Evolutionary conservation across 2,113 vertebrate genomes (phyloP).

Genomic region (Calcarius ornatus): DNA sequence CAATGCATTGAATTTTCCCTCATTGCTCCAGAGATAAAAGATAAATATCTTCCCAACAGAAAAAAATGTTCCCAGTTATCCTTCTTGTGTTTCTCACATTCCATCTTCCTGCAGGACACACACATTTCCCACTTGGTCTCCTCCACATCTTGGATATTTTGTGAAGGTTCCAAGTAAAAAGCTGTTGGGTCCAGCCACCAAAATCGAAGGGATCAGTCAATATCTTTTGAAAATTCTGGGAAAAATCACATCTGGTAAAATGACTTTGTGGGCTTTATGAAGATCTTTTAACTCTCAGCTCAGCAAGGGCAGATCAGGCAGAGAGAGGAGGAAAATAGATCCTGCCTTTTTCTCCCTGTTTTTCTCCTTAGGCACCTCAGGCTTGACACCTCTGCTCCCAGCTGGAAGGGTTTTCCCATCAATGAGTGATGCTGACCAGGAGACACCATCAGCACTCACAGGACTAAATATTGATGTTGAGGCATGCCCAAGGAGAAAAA

Average conservation of each 20-base stretch:
- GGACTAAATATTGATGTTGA: neutral
- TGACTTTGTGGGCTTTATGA: neutral
- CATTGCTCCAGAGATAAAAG: neutral
- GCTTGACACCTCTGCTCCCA: neutral
- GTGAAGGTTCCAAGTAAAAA: neutral
- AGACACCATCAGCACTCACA: neutral
- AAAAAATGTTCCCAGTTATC: neutral
- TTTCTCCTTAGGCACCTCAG: neutral
- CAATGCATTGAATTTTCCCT: neutral
- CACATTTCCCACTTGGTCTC: neutral
- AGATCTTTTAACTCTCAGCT: neutral
- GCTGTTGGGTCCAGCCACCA: neutral
- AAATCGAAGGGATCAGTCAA: neutral
- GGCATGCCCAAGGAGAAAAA: neutral
- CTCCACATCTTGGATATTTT: neutral
- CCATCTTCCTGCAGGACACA: neutral
- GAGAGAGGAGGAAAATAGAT: neutral
- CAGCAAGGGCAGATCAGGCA: neutral
- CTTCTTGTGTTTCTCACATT: neutral
- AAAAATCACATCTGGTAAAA: neutral
- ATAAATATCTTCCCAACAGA: neutral
- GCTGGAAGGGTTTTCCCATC: neutral
- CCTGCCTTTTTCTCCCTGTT: neutral
- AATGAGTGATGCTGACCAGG: neutral
- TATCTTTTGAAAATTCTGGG: neutral